phyloP scores from a whole-genome alignment of 2,888 invertebrate species.

The Pseudococcus longispinus region DNA sequence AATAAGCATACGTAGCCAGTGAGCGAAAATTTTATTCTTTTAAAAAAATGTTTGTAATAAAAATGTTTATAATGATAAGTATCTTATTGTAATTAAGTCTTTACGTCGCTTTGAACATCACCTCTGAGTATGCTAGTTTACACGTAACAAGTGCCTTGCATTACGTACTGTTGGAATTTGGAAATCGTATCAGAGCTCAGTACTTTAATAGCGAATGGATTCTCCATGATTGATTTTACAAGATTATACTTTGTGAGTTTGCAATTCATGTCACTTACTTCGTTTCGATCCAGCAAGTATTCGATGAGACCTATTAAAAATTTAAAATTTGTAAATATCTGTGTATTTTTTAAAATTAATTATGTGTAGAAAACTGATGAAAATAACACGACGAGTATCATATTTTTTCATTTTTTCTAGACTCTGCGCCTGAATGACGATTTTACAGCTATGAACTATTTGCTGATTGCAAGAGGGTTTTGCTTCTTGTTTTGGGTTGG shows the following conservation, averaged over 20 bases:
- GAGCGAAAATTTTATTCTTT: too few relatives aligned
- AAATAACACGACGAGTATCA: conserved; percentile 64
- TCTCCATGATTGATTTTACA: conserved; percentile 69
- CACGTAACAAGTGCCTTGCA: conserved; percentile 81
- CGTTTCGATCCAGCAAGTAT: conserved; percentile 77
- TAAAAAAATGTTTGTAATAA: too few relatives aligned
- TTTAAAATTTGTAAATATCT: neutral
- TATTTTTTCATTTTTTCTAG: conserved; percentile 74
- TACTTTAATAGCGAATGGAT: conserved; percentile 64
- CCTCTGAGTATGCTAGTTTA: conserved; percentile 73
- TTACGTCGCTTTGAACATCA: conserved; percentile 74
- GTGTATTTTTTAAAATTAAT: neutral
- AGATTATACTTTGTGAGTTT: conserved; percentile 80
- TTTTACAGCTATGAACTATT: too few relatives aligned
- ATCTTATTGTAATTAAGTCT: too few relatives aligned
- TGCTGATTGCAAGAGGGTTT: too few relatives aligned
- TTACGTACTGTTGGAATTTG: conserved; percentile 67
- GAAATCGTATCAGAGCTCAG: conserved; percentile 68
- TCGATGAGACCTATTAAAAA: conserved; percentile 73
- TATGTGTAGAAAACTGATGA: neutral
- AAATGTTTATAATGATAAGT: too few relatives aligned
- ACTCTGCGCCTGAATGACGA: conserved; percentile 81
- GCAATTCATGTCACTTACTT: conserved; percentile 74
- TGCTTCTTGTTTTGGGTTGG: too few relatives aligned
- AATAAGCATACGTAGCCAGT: too few relatives aligned